A percentile compares a stretch with the other conserved stretches of the same genome.
Conservation (phyloP, 2,797 vertebrate species). For the Pteronotus mesoamericanus region DNA sequence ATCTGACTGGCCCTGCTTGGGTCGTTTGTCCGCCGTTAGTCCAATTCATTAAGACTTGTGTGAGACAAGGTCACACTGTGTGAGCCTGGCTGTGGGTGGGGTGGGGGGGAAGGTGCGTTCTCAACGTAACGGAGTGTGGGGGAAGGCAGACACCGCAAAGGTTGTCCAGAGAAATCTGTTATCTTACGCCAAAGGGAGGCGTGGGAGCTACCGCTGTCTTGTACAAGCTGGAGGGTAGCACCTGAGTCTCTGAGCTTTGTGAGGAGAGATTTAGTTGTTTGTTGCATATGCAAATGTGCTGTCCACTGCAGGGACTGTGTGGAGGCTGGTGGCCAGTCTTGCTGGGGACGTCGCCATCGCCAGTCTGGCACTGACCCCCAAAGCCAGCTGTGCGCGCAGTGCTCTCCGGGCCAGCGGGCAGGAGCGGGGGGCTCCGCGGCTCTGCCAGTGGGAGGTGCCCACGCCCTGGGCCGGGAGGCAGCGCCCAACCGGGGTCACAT, state of each 20-base stretch:
- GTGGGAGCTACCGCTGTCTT: background rate
- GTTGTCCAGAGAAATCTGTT: background rate
- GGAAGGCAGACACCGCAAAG: background rate
- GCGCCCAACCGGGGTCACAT: background rate
- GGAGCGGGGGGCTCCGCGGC: background rate
- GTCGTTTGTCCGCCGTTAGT: background rate
- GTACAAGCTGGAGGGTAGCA: background rate
- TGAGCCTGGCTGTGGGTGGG: background rate
- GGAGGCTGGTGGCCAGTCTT: background rate
- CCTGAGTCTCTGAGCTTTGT: background rate
- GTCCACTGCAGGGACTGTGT: background rate
- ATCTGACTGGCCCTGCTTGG: background rate
- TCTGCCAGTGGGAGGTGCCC: background rate
- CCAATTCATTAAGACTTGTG: background rate
- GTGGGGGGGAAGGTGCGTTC: background rate
- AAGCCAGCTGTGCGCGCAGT: background rate
- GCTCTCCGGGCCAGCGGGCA: background rate
- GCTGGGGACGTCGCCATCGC: fast-evolving
- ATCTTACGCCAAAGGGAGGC: background rate
- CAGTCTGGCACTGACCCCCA: background rate
- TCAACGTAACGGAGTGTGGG: background rate
- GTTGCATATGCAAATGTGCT: fast-evolving
- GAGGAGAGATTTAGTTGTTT: background rate
- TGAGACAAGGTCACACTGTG: fast-evolving
- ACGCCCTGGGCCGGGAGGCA: background rate